Percentiles rank a stretch among this genome's conserved stretches.
Evolutionary conservation across 2,113 vertebrate species (phyloP).

Genomic region (Hemibates koningsi): DNA sequence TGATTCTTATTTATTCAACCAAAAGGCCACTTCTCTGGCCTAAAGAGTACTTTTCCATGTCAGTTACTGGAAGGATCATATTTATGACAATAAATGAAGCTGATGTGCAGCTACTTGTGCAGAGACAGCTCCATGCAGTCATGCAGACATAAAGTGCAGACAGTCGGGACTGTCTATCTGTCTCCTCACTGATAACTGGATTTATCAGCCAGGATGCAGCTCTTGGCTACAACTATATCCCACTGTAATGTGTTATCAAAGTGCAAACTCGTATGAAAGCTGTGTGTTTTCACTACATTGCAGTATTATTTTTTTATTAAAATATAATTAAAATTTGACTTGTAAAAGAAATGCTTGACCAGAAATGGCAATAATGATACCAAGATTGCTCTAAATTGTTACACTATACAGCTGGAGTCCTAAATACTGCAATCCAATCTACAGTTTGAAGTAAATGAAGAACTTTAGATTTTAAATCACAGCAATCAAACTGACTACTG

Average conservation of each 20-base stretch:
- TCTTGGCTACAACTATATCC: not conserved
- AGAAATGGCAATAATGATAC: not conserved
- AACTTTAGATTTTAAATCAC: not conserved
- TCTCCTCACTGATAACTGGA: constrained; percentile 18
- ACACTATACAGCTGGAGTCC: not conserved
- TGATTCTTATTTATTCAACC: not conserved
- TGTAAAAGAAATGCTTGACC: not conserved
- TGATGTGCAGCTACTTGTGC: not conserved
- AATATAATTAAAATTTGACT: not conserved
- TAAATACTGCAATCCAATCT: not conserved
- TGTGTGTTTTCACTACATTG: not conserved
- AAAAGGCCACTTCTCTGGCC: not conserved
- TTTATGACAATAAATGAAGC: not conserved
- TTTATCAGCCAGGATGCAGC: not conserved
- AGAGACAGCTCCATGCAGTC: not conserved
- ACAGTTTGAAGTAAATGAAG: not conserved
- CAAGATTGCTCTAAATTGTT: not conserved
- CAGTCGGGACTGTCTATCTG: not conserved
- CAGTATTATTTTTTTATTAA: not conserved
- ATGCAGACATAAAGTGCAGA: not conserved
- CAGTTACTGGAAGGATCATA: not conserved
- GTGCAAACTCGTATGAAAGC: not conserved
- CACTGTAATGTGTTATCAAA: not conserved
- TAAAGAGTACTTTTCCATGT: not conserved
- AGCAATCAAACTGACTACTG: not conserved